Evolutionary conservation across 2,113 vertebrate genomes (phyloP).

Genomic region (Pelobates fuscus): DNA sequence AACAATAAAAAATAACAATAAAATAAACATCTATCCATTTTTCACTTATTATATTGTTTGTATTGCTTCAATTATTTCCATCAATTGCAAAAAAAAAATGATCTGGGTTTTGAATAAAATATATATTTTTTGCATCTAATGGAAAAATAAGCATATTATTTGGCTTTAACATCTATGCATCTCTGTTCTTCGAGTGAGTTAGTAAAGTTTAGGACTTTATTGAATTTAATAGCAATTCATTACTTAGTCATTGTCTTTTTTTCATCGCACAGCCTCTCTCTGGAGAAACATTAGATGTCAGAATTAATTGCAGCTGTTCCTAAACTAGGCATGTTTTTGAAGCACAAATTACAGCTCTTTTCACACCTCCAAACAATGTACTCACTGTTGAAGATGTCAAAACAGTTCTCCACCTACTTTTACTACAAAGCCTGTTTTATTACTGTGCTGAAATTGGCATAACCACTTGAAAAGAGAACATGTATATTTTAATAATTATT

Average conservation of each 20-base stretch:
- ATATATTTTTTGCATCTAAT: too few relatives aligned
- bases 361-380: neutral
- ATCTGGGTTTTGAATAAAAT: too few relatives aligned
- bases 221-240: conserved; percentile 22
- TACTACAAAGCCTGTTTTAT: neutral
- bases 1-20: too few relatives aligned
- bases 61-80: too few relatives aligned
- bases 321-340: conserved; percentile 5
- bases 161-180: too few relatives aligned
- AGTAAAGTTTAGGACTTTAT: conserved; percentile 3
- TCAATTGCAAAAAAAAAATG: too few relatives aligned
- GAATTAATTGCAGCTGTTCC: too few relatives aligned
- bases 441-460: neutral
- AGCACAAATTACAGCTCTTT: conserved; percentile 25
- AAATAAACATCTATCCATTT: too few relatives aligned
- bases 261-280: too few relatives aligned
- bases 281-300: conserved; percentile 15
- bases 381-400: conserved; percentile 13
- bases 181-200: neutral
- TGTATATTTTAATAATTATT: conserved; percentile 12
- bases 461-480: neutral
- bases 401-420: conserved; percentile 21
- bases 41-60: too few relatives aligned
- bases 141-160: too few relatives aligned
- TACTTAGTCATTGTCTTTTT: neutral